Evolutionary conservation across 1,140 invertebrate genomes (phyloP), one percentile per base, ranked within the genome.

Genomic region (Lepidotrigona ventralis): DNA sequence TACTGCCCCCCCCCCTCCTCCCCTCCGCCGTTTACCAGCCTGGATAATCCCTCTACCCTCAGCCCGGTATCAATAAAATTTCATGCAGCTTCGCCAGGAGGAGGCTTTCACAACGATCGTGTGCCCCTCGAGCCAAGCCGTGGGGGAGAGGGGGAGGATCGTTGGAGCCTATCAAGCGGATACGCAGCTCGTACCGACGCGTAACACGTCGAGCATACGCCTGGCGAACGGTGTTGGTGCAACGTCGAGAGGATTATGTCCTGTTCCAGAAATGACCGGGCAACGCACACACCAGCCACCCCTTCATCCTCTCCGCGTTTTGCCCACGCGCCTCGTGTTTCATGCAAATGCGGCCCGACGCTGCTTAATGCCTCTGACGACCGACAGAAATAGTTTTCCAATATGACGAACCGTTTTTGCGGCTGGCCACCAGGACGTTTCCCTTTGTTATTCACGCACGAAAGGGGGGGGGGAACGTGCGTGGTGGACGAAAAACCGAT

Each of bases 241-340:
- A 64, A 76, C 56, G 73, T 76, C 56, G 39, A 76, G 73, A 76
- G 73, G 73, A 76, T 76, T 76, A 76, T 63, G 73, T 64, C 73
- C 73, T 63, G 73, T 64, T 76, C 11, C 58, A 76, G 73, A 76
- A 76, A 76, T 33, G 73, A 58, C 17, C 33, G 56, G 33, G 1
- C 33, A 75, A n/a, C 9, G 54, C 17, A 21, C 56, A 63, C 58
- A 75, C 39, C 14, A 64, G 63, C 4, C 14, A 6, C 8, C 11
- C 33, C 73, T 51, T 46, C 58, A 51, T 46, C 58, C 56, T 26
- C 56, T 12, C 60, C 29, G 54, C 73, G 73, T 75, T 75, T 39
- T 53, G 29, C 54, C 56, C 56, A 9, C 39, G 39, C 39, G 39
- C 73, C 19, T 33, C 46, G 73, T 46, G 73, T 76, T 76, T 63